A percentile compares a stretch with the other conserved stretches of the same genome.
These are phyloP conservation scores for Pristionchus maxplancki DNA, from an alignment of 2,888 invertebrate species.

Conservation along the genomic window DNA sequence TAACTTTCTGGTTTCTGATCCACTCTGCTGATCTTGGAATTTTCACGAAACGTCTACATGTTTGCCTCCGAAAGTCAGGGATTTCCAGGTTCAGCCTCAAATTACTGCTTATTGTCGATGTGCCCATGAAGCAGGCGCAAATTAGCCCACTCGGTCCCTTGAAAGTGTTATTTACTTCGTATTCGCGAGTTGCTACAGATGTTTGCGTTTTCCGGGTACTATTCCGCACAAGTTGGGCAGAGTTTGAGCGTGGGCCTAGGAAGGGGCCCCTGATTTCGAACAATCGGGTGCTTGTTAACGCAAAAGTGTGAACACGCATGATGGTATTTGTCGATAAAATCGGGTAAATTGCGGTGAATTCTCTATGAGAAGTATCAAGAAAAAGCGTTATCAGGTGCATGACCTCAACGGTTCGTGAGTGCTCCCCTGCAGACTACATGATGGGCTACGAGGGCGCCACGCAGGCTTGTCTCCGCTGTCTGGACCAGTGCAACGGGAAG, in stretches of 20 bases:
- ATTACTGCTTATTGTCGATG: neutral
- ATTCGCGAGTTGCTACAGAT: neutral
- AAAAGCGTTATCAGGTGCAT: neutral
- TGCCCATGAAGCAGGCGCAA: neutral
- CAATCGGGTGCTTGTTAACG: too few species aligned
- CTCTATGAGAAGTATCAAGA: neutral
- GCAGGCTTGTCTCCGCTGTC: neutral
- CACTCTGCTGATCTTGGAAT: too few species aligned
- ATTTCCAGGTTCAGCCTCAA: neutral
- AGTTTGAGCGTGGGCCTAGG: neutral
- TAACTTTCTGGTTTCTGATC: neutral
- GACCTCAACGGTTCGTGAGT: neutral
- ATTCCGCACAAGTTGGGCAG: neutral
- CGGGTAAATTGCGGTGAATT: too few species aligned
- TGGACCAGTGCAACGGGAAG: constrained; percentile 9
- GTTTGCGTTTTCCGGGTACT: neutral
- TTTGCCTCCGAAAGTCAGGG: neutral
- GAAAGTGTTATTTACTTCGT: neutral
- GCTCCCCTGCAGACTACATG: constrained; percentile 10
- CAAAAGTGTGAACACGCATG: too few species aligned
- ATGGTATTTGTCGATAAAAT: too few species aligned
- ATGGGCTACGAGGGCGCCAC: neutral
- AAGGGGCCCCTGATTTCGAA: neutral
- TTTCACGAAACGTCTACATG: neutral
- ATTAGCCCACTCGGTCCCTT: neutral